Conservation (phyloP, 92 coral and sea anemone species). For the Epizoanthus rinbou region DNA sequence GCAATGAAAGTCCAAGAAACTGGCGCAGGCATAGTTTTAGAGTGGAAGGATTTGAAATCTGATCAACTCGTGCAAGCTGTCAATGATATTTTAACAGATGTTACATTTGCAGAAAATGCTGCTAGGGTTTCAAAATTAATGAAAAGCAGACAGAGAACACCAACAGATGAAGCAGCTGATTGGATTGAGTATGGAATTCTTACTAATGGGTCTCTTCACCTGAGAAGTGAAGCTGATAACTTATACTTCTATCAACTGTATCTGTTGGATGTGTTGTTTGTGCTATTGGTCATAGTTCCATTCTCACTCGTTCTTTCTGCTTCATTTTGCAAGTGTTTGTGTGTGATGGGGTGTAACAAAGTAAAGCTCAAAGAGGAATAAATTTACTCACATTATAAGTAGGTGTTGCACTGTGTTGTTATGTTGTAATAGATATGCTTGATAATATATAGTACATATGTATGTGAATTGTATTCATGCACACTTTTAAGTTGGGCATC, state of each 20-base stretch:
- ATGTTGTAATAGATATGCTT: too few species aligned
- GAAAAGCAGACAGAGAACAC: slow-evolving; percentile 61
- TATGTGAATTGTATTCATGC: too few species aligned
- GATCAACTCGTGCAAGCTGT: slow-evolving; percentile 45
- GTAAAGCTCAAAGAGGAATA: background rate
- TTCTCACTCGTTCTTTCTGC: background rate
- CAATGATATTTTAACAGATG: slow-evolving; percentile 54
- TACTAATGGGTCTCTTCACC: slow-evolving; percentile 75
- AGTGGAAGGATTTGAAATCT: slow-evolving; percentile 47
- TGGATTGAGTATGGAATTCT: slow-evolving; percentile 82
- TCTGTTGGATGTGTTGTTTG: slow-evolving; percentile 67
- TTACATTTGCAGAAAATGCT: slow-evolving; percentile 53
- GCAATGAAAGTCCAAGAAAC: slow-evolving; percentile 60
- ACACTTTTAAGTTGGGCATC: too few species aligned
- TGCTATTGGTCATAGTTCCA: background rate
- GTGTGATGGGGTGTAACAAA: background rate
- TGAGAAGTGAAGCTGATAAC: slow-evolving; percentile 74
- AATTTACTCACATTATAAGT: background rate
- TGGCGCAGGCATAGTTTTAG: slow-evolving; percentile 68
- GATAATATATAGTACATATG: too few species aligned
- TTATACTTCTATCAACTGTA: slow-evolving; percentile 62
- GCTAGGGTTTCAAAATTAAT: slow-evolving; percentile 51
- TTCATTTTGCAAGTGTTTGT: background rate
- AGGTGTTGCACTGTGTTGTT: too few species aligned
- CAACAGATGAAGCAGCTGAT: slow-evolving; percentile 79